phyloP scores from a whole-genome alignment of 2,888 invertebrate genomes.

The Hyposoter dolosus region DNA sequence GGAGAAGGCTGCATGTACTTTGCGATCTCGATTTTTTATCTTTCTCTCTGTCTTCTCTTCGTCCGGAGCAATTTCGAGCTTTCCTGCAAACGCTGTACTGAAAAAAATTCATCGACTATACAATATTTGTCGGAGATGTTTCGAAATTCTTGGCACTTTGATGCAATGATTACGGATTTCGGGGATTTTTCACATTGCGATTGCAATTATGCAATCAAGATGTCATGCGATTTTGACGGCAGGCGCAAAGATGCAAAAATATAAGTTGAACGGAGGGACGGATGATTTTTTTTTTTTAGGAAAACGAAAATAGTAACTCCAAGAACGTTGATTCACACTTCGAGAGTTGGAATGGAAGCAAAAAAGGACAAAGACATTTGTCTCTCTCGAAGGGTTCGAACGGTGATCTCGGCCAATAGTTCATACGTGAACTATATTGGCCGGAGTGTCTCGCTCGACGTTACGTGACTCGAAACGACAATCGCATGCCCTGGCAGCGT shows the following conservation, averaged over 20 bases:
- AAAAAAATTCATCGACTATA: no score
- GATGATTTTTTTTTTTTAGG: not conserved
- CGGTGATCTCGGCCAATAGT: slow-evolving; percentile 78
- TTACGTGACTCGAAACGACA: slow-evolving; percentile 76
- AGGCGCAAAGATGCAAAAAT: not conserved
- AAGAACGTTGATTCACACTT: slow-evolving; percentile 24
- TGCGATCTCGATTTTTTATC: not conserved
- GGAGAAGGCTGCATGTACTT: not conserved
- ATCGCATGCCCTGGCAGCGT: slow-evolving; percentile 67
- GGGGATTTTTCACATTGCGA: no score
- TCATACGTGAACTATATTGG: slow-evolving; percentile 70
- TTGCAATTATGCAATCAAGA: no score
- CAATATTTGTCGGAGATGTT: no score
- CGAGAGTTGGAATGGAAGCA: slow-evolving; percentile 14
- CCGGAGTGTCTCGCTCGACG: slow-evolving; percentile 74
- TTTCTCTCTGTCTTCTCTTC: not conserved
- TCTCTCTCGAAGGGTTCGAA: slow-evolving; percentile 57
- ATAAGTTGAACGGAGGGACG: not conserved
- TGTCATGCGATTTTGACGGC: no score
- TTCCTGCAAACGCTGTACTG: not conserved
- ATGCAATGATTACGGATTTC: no score
- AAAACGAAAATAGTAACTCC: not conserved
- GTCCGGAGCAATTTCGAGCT: not conserved
- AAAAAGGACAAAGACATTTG: slow-evolving; percentile 38
- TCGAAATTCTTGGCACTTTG: no score